These are phyloP conservation scores for Tichodroma muraria DNA, from an alignment of 2,113 vertebrate genomes.

Conservation along the genomic window DNA sequence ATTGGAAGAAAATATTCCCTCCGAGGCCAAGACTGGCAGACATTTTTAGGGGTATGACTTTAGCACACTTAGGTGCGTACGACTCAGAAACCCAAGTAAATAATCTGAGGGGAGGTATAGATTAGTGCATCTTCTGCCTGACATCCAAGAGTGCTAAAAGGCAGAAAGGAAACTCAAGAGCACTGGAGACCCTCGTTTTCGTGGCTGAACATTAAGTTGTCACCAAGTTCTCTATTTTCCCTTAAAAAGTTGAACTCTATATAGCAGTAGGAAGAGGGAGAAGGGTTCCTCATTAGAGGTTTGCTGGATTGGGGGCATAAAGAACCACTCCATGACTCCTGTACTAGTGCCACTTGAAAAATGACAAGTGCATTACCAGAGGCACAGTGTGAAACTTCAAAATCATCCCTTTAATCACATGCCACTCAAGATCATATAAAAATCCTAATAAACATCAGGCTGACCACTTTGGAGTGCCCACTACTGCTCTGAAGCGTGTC, in stretches of 20 bases:
- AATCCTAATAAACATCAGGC: neutral
- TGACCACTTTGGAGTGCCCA: neutral
- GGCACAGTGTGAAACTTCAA: neutral
- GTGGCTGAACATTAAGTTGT: neutral
- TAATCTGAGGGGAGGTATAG: neutral
- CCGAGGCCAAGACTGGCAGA: neutral
- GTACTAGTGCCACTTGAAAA: neutral
- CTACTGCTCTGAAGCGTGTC: neutral
- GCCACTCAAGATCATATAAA: neutral
- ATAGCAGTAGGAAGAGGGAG: neutral
- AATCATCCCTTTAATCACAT: constrained; percentile 25
- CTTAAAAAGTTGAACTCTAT: neutral
- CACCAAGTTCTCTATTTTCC: neutral
- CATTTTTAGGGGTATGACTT: neutral
- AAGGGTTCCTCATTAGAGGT: neutral
- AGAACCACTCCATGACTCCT: neutral
- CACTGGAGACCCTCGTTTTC: neutral
- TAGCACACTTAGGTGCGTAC: neutral
- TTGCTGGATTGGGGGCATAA: neutral
- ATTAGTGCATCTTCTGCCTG: neutral
- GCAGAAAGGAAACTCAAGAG: neutral
- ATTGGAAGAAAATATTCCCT: neutral
- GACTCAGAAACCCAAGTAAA: neutral
- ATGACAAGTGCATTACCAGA: constrained; percentile 7
- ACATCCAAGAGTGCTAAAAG: neutral